Conservation (phyloP, 92 coral and sea anemone species). For the Siderastrea radians region DNA sequence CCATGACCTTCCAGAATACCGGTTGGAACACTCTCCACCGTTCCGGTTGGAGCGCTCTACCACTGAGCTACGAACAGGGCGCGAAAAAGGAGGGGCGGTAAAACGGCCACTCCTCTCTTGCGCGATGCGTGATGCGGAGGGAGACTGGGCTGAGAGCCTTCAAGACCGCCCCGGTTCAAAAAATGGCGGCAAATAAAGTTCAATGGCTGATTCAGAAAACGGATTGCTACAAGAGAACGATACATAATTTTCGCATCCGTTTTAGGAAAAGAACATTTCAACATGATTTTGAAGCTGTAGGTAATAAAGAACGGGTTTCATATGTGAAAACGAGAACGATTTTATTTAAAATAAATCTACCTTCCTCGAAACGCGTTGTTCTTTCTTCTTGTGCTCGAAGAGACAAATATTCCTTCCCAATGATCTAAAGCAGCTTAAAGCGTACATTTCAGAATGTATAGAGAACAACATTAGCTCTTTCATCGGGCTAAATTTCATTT, state of each 20-base stretch:
- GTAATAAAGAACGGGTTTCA: background rate
- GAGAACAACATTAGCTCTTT: background rate
- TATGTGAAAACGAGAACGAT: background rate
- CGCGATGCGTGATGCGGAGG: constrained; percentile 29
- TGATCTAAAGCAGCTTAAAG: constrained; percentile 3
- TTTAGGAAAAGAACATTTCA: background rate
- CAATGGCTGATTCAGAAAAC: background rate
- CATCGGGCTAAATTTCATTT: background rate
- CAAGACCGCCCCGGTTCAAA: background rate
- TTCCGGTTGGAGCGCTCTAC: too few relatives aligned
- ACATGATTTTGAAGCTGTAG: background rate
- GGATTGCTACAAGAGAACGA: background rate
- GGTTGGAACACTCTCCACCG: too few relatives aligned
- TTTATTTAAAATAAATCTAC: background rate
- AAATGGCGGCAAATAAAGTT: constrained; percentile 1
- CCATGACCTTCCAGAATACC: too few relatives aligned
- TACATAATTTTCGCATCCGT: background rate
- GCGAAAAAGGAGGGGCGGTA: constrained; percentile 24
- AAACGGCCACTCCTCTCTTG: constrained; percentile 28
- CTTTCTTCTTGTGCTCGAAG: background rate
- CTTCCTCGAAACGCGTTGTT: constrained; percentile 4
- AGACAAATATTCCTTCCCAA: background rate
- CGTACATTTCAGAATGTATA: background rate
- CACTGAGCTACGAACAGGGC: background rate
- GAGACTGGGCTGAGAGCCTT: background rate